Evolutionary conservation across 2,888 invertebrate species (phyloP), one percentile per base, ranked within the genome.

Genomic region (Mimachlamys varia): DNA sequence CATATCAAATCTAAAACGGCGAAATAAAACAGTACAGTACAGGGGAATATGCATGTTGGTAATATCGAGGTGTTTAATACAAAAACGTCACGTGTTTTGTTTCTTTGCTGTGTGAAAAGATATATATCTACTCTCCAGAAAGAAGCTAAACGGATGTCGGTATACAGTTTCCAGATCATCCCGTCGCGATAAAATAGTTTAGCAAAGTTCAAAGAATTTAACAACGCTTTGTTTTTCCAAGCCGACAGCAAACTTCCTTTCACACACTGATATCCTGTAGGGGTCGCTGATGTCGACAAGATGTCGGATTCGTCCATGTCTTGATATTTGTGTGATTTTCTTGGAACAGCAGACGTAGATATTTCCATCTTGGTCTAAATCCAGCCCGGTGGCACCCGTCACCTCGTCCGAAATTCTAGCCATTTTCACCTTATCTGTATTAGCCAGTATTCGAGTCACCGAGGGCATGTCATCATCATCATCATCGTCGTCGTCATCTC

Each of bases 251-350:
- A 62, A 62, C 62, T 62, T 62, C 7, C 22, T 62, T 7, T n/a
- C 62, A 62, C 62, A 62, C 22, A 62, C 62, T 62, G 62, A 1
- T 22, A 62, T 62, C 62, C 62, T 62, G 62, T n/a, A 62, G 0
- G 62, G 62, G n/a, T 62, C 62, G 62, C 62, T 62, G 22, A 62
- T n/a, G 62, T 62, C 62, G 62, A 62, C 62, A 62, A 62, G 62
- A n/a, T 22, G 22, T 22, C 62, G 62, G n/a, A 62, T 22, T 17
- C n/a, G 17, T 0, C 62, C 62, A 3, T 62, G 62, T 22, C n/a
- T 62, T 22, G 62, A 62, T 22, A 62, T 62, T 7, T 62, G 62
- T 22, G n/a, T 10, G 19, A 62, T 62, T 10, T 62, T n/a, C 22
- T 62, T 22, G 7, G 62, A 22, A n/a, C 62, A 62, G 62, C 62